Evolutionary conservation across 2,797 vertebrate genomes (phyloP).

Genomic region (Clarias pachynema): DNA sequence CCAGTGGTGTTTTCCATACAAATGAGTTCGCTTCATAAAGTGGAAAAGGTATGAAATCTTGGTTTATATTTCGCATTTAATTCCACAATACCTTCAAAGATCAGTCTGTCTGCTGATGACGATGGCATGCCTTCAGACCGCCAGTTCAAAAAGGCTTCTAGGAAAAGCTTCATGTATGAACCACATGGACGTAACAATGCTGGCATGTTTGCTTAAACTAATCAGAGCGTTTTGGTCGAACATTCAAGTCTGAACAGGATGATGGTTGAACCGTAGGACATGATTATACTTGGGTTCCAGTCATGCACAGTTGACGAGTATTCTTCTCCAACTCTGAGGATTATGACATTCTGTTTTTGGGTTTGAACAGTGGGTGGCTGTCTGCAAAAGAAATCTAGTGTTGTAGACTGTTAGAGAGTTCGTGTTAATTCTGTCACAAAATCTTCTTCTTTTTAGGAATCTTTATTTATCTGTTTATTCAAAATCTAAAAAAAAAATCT

Average conservation of each 20-base stretch:
- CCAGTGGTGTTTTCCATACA: not conserved
- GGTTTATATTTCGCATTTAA: not conserved
- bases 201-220: conserved; percentile 10
- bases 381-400: not conserved
- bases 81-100: not conserved
- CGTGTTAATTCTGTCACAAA: conserved; percentile 11
- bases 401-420: not conserved
- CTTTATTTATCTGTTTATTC: not conserved
- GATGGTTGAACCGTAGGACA: not conserved
- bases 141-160: not conserved
- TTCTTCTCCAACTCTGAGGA: not conserved
- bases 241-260: conserved; percentile 20
- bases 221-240: not conserved
- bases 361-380: conserved; percentile 6
- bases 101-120: not conserved
- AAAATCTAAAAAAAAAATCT: not conserved
- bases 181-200: not conserved
- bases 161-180: not conserved
- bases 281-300: conserved; percentile 30
- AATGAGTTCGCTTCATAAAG: not conserved
- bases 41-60: not conserved
- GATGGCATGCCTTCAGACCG: too few species aligned
- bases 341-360: not conserved
- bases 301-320: not conserved
- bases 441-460: not conserved